Base-by-base conservation (phyloP, 2,888 invertebrate genomes). In the Acronicta psi region DNA sequence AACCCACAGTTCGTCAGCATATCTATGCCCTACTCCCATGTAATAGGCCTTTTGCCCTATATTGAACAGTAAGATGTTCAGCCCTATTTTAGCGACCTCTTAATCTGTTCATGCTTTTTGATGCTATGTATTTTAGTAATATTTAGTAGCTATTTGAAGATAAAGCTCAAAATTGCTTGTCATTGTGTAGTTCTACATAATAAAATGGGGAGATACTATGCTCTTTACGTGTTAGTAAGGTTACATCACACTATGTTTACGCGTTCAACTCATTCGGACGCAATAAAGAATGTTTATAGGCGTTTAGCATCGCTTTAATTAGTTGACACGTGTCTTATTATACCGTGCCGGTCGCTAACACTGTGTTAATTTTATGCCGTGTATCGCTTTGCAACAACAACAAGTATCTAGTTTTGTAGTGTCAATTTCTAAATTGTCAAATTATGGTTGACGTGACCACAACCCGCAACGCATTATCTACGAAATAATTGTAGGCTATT, bases 231-330 rank as follows among this genome's bases (percentile, higher is more conserved):
- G 34, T 34, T 5, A 5, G 34, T 34, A 8, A 34, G 13, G 34
- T 34, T 34, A 34, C 34, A 34, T 34, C 34, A 34, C n/a, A n/a
- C 34, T 13, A 34, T 34, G 34, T 34, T 34, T 4, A 34, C 34
- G 34, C 20, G n/a, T 2, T 25, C 46, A 58, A 59, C 61, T 45
- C 67, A 52, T 56, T 52, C 10, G 45, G 41, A 42, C 52, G 61
- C 55, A 51, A 63, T 70, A 70, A 65, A 69, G 17, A n/a, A 40
- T 63, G 63, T 63, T 65, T 63, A 71, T 56, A 51, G 47, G 17
- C 56, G 54, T 64, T 69, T 51, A 71, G 14, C 34, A 40, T 50
- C 42, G 34, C 44, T 41, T 52, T 65, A 73, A 75, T 70, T 64
- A 65, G 67, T 67, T 70, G 49, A 67, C 61, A 60, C 41, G 41